Percentiles rank a stretch among this genome's conserved stretches.
phyloP scores from a whole-genome alignment of 2,888 invertebrate genomes.

The Hypomecis punctinalis region DNA sequence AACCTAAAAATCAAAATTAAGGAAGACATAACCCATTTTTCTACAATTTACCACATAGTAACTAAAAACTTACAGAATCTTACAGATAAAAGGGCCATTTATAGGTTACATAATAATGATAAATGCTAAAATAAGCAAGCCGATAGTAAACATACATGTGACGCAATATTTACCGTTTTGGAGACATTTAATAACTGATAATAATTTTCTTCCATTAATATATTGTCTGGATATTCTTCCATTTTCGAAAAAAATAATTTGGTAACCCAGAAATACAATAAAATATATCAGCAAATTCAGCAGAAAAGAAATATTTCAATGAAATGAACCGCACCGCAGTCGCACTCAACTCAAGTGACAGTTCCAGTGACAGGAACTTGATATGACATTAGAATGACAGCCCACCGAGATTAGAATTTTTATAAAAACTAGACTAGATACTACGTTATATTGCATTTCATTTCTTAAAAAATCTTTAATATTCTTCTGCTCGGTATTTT shows the following conservation, averaged over 20 bases:
- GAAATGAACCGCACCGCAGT: neutral
- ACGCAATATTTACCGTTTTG: constrained; percentile 88
- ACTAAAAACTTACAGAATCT: neutral
- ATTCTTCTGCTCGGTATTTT: no score
- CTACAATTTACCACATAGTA: neutral
- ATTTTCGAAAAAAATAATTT: constrained; percentile 65
- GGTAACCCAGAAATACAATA: constrained; percentile 41
- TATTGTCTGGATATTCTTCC: constrained; percentile 89
- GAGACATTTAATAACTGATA: constrained; percentile 95
- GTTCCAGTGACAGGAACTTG: neutral
- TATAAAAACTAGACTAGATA: no score
- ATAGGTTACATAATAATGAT: constrained; percentile 56
- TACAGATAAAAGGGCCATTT: constrained; percentile 2
- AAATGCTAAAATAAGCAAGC: constrained; percentile 53
- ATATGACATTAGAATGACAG: neutral
- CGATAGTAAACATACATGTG: constrained; percentile 55
- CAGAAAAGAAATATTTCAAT: neutral
- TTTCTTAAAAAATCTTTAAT: no score
- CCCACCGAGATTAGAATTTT: no score
- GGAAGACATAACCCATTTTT: neutral
- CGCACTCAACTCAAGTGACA: neutral
- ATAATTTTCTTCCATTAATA: constrained; percentile 91
- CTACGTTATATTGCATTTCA: no score
- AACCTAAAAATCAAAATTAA: constrained; percentile 50
- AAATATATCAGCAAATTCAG: constrained; percentile 33